Evolutionary conservation across 2,113 vertebrate species (phyloP).

Genomic region (Grus americana): DNA sequence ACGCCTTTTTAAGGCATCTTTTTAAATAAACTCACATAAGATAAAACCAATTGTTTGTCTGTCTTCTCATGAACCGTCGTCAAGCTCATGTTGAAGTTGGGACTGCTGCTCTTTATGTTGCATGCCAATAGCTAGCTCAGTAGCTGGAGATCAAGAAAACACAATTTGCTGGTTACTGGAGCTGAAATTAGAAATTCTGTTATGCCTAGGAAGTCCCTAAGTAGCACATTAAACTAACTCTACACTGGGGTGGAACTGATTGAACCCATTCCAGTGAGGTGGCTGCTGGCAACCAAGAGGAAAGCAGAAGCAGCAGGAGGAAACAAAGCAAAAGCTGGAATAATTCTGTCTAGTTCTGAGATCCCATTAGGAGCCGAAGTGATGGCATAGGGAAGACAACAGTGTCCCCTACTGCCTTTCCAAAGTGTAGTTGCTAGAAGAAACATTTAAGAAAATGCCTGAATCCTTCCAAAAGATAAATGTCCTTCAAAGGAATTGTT

Average conservation of each 20-base stretch:
- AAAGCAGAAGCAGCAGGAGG: background rate
- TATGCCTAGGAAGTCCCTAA: background rate
- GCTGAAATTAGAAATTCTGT: background rate
- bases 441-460: background rate
- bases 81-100: background rate
- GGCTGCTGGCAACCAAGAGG: background rate
- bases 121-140: background rate
- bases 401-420: constrained; percentile 46
- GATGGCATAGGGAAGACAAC: background rate
- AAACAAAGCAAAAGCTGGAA: background rate
- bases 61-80: background rate
- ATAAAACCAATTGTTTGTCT: background rate
- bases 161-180: background rate
- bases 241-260: background rate
- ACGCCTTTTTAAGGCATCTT: background rate
- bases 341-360: background rate
- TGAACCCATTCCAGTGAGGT: background rate
- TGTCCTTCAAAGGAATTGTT: background rate
- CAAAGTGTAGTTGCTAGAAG: background rate
- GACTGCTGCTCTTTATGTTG: background rate
- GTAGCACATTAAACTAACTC: background rate
- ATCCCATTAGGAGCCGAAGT: background rate
- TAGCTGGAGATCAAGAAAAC: background rate
- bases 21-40: background rate
- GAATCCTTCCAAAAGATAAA: background rate